phyloP scores from a whole-genome alignment of 2,888 invertebrate species.

The Oegoconia quadripuncta region DNA sequence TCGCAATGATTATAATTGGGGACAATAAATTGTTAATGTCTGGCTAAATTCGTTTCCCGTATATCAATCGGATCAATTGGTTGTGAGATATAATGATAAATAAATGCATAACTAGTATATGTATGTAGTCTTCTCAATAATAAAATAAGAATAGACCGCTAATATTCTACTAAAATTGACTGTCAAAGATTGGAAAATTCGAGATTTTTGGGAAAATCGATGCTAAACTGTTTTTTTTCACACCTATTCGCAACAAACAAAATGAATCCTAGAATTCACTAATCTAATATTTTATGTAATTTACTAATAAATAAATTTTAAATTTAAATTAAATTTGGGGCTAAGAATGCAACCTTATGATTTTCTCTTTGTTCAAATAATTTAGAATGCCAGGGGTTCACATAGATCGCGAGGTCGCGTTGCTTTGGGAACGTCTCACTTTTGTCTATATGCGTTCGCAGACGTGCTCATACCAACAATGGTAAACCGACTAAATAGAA shows the following conservation, averaged over 20 bases:
- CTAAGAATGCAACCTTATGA: slow-evolving; percentile 53
- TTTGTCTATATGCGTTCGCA: slow-evolving; percentile 54
- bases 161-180: background rate
- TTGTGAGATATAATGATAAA: too few species aligned
- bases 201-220: too few species aligned
- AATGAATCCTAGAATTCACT: too few species aligned
- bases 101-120: too few species aligned
- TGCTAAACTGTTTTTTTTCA: too few species aligned
- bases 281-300: too few species aligned
- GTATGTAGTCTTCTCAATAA: too few species aligned
- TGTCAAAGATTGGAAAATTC: background rate
- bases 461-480: slow-evolving; percentile 40
- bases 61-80: slow-evolving; percentile 37
- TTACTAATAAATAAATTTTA: too few species aligned
- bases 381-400: slow-evolving; percentile 55
- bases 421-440: slow-evolving; percentile 61
- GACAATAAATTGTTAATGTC: slow-evolving; percentile 70
- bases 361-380: slow-evolving; percentile 48
- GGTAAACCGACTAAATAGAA: slow-evolving; percentile 39
- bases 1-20: slow-evolving; percentile 72
- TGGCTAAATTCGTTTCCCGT: slow-evolving; percentile 54
- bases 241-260: too few species aligned
- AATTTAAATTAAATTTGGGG: too few species aligned
- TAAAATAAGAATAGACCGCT: background rate
- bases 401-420: slow-evolving; percentile 53